Conservation (phyloP, 2,113 vertebrate species). For the Sclerurus mexicanus region DNA sequence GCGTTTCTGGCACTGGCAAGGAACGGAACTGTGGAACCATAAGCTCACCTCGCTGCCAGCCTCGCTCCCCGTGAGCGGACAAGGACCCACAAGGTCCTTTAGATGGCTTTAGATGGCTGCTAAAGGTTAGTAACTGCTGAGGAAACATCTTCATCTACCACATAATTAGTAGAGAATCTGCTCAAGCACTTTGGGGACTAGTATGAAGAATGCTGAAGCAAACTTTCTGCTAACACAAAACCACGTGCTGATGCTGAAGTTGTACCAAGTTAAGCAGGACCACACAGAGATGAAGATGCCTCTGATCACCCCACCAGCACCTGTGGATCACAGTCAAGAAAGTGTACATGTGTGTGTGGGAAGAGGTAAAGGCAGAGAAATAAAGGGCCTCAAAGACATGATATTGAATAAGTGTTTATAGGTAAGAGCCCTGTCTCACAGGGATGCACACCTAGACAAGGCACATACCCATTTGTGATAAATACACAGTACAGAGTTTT, state of each 20-base stretch:
- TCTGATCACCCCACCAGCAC: neutral
- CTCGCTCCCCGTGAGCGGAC: accelerated
- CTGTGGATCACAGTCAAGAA: neutral
- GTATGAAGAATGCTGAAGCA: neutral
- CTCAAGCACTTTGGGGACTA: neutral
- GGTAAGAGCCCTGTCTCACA: neutral
- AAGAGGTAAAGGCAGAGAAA: neutral
- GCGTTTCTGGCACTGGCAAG: neutral
- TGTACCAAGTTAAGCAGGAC: neutral
- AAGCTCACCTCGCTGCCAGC: neutral
- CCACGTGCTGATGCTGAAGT: accelerated
- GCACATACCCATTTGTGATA: neutral
- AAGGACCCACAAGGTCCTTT: accelerated
- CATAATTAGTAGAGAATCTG: neutral
- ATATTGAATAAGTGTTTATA: neutral
- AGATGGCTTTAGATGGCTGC: neutral
- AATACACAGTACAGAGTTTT: neutral
- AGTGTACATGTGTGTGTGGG: neutral
- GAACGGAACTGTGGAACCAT: accelerated
- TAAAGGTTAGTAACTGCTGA: neutral
- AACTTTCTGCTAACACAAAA: neutral
- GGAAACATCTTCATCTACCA: neutral
- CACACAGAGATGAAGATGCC: accelerated
- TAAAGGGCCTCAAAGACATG: neutral
- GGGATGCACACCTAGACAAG: neutral